Conservation (phyloP, 2,888 invertebrate genomes). For the Spilosoma lubricipeda region DNA sequence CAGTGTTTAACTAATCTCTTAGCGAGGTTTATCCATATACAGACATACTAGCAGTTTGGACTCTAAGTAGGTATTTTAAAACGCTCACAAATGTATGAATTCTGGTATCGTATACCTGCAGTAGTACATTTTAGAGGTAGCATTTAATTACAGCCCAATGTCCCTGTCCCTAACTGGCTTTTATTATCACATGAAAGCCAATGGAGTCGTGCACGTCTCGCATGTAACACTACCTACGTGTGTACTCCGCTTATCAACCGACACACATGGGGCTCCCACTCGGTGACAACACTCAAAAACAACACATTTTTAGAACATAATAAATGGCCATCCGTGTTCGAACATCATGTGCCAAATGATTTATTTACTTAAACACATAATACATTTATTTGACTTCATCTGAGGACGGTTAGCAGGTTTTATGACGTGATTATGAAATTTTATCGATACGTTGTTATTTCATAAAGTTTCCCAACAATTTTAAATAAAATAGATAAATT, state of each 20-base stretch:
- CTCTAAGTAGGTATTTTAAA: not conserved
- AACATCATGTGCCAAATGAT: not conserved
- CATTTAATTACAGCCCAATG: not conserved
- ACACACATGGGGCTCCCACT: not conserved
- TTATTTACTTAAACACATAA: not conserved
- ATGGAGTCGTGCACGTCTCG: not conserved
- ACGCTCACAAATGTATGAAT: not conserved
- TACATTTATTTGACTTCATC: not conserved
- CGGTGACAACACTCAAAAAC: not conserved
- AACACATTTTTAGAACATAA: not conserved
- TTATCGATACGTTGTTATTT: not conserved
- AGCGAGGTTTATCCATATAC: not conserved
- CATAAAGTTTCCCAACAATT: not conserved
- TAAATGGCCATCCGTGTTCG: not conserved
- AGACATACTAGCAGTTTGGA: not conserved
- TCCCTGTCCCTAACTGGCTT: not conserved
- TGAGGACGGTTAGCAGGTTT: not conserved
- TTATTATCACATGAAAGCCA: not conserved
- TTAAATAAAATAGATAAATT: not conserved
- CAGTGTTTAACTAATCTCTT: not conserved
- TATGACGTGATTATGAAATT: not conserved
- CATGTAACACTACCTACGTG: not conserved
- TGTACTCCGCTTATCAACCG: not conserved
- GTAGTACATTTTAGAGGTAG: not conserved
- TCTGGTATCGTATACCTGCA: not conserved